Conservation (phyloP, 2,888 invertebrate species). For the Cosmorhoe ocellata region DNA sequence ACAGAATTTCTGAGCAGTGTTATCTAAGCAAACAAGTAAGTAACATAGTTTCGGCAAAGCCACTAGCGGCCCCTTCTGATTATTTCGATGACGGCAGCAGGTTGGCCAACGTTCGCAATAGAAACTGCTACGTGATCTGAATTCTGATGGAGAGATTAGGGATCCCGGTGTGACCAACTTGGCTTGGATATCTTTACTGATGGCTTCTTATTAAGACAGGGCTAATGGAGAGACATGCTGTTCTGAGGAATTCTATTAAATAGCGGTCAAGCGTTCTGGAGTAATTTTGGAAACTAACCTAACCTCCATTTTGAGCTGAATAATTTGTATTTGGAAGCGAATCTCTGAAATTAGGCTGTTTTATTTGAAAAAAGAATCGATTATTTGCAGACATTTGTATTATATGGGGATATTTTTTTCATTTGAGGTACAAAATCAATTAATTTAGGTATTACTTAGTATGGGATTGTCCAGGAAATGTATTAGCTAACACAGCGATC, state of each 20-base stretch:
- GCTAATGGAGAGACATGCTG: constrained; percentile 65
- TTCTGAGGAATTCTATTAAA: constrained; percentile 19
- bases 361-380: too few species aligned
- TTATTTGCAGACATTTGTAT: too few species aligned
- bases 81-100: constrained; percentile 58
- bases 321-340: too few species aligned
- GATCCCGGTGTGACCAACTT: constrained; percentile 57
- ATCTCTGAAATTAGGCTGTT: too few species aligned
- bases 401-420: too few species aligned
- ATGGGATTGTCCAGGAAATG: too few species aligned
- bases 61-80: constrained; percentile 46
- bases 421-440: too few species aligned
- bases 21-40: constrained; percentile 15
- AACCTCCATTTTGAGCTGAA: neutral
- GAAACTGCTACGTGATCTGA: constrained; percentile 72
- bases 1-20: neutral
- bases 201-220: constrained; percentile 64
- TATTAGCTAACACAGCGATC: too few species aligned
- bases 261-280: constrained; percentile 19
- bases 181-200: constrained; percentile 60
- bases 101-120: constrained; percentile 62
- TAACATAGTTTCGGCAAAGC: constrained; percentile 19
- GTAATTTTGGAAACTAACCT: constrained; percentile 3
- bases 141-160: constrained; percentile 67
- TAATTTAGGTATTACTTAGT: too few species aligned